Evolutionary conservation across 2,888 invertebrate species (phyloP).

Genomic region (Thecocarcelia acutangulata): DNA sequence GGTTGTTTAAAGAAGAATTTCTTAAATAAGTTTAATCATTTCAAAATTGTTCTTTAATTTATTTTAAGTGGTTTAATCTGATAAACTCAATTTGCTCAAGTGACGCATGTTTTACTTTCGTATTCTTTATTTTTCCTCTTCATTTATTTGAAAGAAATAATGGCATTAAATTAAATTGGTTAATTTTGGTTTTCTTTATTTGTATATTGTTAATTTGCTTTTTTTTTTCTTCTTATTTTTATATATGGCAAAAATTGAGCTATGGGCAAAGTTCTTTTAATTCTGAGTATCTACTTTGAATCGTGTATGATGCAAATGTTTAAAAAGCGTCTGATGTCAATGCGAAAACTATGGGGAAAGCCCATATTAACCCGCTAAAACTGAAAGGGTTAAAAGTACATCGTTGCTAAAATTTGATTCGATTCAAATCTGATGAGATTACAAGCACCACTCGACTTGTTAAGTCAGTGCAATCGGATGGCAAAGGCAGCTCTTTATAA

Average conservation of each 20-base stretch:
- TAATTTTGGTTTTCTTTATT: slow-evolving; percentile 26
- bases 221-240: not conserved
- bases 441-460: no score
- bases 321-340: no score
- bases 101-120: slow-evolving; percentile 68
- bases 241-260: not conserved
- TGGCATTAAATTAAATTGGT: slow-evolving; percentile 41
- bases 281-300: no score
- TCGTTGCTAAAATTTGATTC: no score
- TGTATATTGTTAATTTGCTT: slow-evolving; percentile 37
- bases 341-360: no score
- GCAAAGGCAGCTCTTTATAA: no score
- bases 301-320: no score
- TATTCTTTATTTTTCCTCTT: slow-evolving; percentile 6
- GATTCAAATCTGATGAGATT: no score
- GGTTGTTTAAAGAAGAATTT: slow-evolving; percentile 25
- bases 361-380: no score
- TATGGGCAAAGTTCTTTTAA: not conserved
- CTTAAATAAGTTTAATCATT: slow-evolving; percentile 64
- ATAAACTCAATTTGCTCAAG: slow-evolving; percentile 71
- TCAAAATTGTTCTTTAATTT: slow-evolving; percentile 71
- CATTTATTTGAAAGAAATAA: slow-evolving; percentile 30
- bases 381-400: no score
- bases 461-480: no score
- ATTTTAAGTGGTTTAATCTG: slow-evolving; percentile 74